phyloP scores from a whole-genome alignment of 2,113 vertebrate species.

The Orcinus orca region DNA sequence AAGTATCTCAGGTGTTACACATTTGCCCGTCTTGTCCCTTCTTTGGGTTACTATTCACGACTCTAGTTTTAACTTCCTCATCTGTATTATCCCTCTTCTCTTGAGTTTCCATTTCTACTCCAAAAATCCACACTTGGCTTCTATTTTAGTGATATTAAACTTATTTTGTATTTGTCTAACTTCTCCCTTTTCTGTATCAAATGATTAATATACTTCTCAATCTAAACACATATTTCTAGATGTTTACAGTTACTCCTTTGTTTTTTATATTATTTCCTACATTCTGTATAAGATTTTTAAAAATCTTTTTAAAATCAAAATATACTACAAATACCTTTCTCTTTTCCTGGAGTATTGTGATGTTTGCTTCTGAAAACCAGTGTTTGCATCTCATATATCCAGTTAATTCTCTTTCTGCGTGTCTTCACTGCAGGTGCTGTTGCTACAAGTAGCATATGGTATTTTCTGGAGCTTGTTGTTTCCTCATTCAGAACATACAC shows the following conservation, averaged over 20 bases:
- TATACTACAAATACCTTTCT: not conserved
- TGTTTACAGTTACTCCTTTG: not conserved
- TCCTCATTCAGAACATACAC: not conserved
- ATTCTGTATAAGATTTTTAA: not conserved
- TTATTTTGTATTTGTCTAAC: not conserved
- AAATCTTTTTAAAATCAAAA: not conserved
- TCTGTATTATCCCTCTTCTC: not conserved
- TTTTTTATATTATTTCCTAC: not conserved
- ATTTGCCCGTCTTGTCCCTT: not conserved
- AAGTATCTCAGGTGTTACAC: not conserved
- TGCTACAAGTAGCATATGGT: not conserved
- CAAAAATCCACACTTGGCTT: not conserved
- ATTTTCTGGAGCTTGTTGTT: not conserved
- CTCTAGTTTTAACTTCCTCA: not conserved
- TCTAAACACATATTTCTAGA: not conserved
- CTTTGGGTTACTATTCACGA: not conserved
- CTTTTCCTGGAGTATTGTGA: not conserved
- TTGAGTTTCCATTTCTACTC: not conserved
- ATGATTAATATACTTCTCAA: not conserved
- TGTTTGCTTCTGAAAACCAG: not conserved
- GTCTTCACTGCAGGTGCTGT: not conserved
- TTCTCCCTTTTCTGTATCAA: not conserved
- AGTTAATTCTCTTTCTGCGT: too few species aligned
- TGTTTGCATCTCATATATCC: not conserved
- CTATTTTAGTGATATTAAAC: not conserved